These are phyloP conservation scores for Psittacus erithacus DNA, from an alignment of 2,113 vertebrate species.

Conservation along the genomic window DNA sequence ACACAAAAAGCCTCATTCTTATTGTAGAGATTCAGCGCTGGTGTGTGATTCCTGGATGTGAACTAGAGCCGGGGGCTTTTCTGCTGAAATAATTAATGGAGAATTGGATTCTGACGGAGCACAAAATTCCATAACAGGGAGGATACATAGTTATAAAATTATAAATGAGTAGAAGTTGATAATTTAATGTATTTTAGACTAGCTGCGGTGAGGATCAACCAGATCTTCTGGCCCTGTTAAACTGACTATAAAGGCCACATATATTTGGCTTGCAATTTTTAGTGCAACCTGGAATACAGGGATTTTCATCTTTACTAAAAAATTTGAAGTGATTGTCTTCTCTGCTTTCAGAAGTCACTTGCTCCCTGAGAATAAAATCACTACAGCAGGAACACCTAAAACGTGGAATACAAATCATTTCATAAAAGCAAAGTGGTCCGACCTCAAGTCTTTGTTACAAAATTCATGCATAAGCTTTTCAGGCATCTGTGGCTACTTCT, in stretches of 20 bases:
- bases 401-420: constrained; percentile 67
- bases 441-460: constrained; percentile 53
- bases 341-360: constrained; percentile 53
- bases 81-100: neutral
- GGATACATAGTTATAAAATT: neutral
- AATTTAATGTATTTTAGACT: neutral
- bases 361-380: constrained; percentile 67
- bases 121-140: neutral
- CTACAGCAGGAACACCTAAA: constrained; percentile 54
- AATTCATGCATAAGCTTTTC: constrained; percentile 68
- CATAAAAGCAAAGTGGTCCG: constrained; percentile 39
- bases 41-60: neutral
- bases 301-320: neutral
- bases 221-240: neutral
- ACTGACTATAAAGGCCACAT: neutral
- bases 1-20: neutral
- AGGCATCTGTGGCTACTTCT: constrained; percentile 53
- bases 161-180: neutral
- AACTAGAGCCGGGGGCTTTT: neutral
- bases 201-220: neutral
- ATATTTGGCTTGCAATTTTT: neutral
- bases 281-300: neutral
- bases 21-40: neutral
- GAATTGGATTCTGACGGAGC: neutral
- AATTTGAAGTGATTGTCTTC: neutral